Evolutionary conservation across 2,113 vertebrate genomes (phyloP), one percentile per base, ranked within the genome.

Genomic region (Ictalurus furcatus): DNA sequence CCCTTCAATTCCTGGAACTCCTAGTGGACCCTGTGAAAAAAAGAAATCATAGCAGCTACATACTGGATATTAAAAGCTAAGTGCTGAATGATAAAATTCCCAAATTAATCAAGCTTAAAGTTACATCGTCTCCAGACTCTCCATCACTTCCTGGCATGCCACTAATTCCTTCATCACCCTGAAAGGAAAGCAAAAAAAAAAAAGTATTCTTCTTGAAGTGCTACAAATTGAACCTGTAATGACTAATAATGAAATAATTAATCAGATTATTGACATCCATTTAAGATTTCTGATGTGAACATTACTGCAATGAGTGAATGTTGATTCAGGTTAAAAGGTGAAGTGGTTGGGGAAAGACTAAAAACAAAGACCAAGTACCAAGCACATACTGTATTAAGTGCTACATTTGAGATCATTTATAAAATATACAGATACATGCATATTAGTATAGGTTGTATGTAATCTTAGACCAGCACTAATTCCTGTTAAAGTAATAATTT

Each of bases 51-150:
- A 86, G 14, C 84, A 86, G 71, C 48, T 52, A 48, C 14, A n/a
- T 37, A 5, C 11, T 59, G 19, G 37, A 76, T 67, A 61, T 44
- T 3, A 30, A 23, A 17, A 63, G 25, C 37, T 78, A 65, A 61
- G 21, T 9, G 81, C 91, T 82, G 17, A n/a, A 44, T 44, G 37
- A 86, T 54, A 28, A 28, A 44, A 23, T 44, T 67, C 19, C 6
- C 23, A 81, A 16, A 5, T 54, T 0, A 4, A 48, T 8, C 2
- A n/a, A 84, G 56, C 56, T 30, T 30, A 56, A 21, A 88, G 86
- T 95, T 69, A 84, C 94, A 69, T 95, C 92, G 13, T 94, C 94
- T 85, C 95, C 95, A 16, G 94, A 94, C 17, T 93, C 95, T 6
- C 95, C 94, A 25, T 94, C 91, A 1, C 52, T 93, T 82, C 95